Evolutionary conservation across 2,797 vertebrate species (phyloP), one percentile per base, ranked within the genome.

Genomic region (Macroramphosus scolopax): DNA sequence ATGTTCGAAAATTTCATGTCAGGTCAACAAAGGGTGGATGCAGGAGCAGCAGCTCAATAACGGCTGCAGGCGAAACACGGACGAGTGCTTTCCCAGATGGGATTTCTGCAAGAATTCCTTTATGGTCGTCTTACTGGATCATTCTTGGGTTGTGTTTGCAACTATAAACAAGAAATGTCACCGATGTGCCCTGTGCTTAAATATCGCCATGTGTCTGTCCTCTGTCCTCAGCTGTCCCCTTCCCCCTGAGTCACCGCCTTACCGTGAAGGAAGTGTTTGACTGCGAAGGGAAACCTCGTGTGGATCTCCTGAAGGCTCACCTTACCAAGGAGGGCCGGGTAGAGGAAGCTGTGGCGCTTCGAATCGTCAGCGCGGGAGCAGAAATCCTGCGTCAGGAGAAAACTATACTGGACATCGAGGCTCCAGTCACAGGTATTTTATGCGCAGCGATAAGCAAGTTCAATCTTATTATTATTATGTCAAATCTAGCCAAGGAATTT

Each of bases 191-290:
- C n/a, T n/a, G n/a, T n/a, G n/a, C n/a, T n/a, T n/a, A n/a, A n/a
- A n/a, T n/a, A n/a, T n/a, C n/a, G n/a, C n/a, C n/a, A n/a, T n/a
- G n/a, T n/a, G n/a, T n/a, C n/a, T n/a, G n/a, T 66, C 40, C 31
- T 81, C 51, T 67, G 31, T 69, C 74, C 68, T 53, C 68, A 92
- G 91, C 91, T 58, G 91, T 92, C 60, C 91, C 91, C 58, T 91
- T 92, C 68, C 90, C 91, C 51, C 68, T 92, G 73, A 92, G 91
- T 77, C 90, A 91, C 74, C 90, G 90, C 48, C 90, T 92, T 57
- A 91, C 90, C 2, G 75, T 91, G 87, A 92, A 91, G 77, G 91
- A 92, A 81, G 91, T 92, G 63, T 91, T 92, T n/a, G 91, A 92
- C 79, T 82, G 85, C 1, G 90, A 92, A 72, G 87, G 86, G 22